Conservation (phyloP, 2,113 vertebrate species). For the Callorhinus ursinus region DNA sequence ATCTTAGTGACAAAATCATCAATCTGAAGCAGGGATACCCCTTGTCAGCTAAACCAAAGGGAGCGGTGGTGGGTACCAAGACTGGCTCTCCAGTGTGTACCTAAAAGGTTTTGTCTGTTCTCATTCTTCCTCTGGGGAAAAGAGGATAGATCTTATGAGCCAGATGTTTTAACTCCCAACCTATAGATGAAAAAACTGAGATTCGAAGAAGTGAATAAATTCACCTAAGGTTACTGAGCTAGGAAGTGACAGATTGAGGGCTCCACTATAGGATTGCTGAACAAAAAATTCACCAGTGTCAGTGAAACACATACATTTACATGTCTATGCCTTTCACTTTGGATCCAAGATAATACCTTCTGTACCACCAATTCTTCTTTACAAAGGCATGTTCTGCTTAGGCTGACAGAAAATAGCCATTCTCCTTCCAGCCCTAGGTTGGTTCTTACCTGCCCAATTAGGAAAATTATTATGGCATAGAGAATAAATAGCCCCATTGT, state of each 20-base stretch:
- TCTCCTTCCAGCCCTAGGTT: background rate
- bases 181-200: constrained; percentile 45
- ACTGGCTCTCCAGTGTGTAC: background rate
- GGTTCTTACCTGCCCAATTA: background rate
- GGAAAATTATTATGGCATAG: background rate
- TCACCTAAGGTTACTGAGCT: background rate
- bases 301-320: background rate
- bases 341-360: background rate
- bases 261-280: background rate
- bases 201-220: constrained; percentile 4
- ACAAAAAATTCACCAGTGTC: background rate
- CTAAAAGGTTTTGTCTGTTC: background rate
- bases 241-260: background rate
- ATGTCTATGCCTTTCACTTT: background rate
- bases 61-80: background rate
- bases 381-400: background rate
- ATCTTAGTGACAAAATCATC: background rate
- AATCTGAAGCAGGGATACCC: background rate
- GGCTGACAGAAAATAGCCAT: constrained; percentile 35
- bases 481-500: constrained; percentile 1
- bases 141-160: background rate
- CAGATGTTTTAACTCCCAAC: constrained; percentile 7
- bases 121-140: background rate
- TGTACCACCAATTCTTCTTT: background rate
- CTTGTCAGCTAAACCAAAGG: background rate